Base-by-base conservation (phyloP, 2,888 invertebrate genomes). In the Sphaerophoria taeniata region DNA sequence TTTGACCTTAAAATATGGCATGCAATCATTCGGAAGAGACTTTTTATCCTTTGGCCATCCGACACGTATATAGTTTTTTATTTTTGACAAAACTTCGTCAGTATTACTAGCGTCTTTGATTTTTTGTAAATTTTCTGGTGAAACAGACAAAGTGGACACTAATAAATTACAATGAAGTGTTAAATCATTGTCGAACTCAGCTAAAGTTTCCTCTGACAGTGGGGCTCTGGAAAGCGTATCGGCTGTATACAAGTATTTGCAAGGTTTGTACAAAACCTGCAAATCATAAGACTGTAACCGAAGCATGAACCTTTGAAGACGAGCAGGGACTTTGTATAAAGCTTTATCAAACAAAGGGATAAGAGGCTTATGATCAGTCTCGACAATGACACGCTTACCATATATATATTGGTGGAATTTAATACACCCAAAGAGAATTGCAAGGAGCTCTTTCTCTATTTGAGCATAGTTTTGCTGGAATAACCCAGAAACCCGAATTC, bases 371-470 rank as follows among this genome's bases (percentile, higher is more conserved):
- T 87, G 87, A 71, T 84, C 83, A 2, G 83, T 83, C 39, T 80
- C 73, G 14, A 84, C 81, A 5, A 75, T 5, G 2, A 80, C 49
- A 24, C 34, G 14, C n/a, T 61, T 56, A 11, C 77, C 80, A 63
- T 67, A 87, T 7, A 79, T 14, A 71, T 73, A 80, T 77, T 89
- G 88, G 34, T 89, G 88, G 77, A 90, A 90, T 51, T 88, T 88
- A 16, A 77, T 63, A 76, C 89, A 89, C 0, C 88, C 89, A 84
- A 89, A 89, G 0, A 84, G 83, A 63, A 90, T 90, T 0, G 90
- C 90, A 16, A 90, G 75, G 2, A 88, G 72, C 74, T 90, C 89
- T 81, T 90, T 90, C 65, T 90, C 90, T 9, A 87, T 84, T 36
- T 84, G 84, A 4, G 81, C 84, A 51, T 75, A 84, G 9, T 60